Evolutionary conservation across 2,888 invertebrate genomes (phyloP), one percentile per base, ranked within the genome.

Genomic region (Dinocampus coccinellae): DNA sequence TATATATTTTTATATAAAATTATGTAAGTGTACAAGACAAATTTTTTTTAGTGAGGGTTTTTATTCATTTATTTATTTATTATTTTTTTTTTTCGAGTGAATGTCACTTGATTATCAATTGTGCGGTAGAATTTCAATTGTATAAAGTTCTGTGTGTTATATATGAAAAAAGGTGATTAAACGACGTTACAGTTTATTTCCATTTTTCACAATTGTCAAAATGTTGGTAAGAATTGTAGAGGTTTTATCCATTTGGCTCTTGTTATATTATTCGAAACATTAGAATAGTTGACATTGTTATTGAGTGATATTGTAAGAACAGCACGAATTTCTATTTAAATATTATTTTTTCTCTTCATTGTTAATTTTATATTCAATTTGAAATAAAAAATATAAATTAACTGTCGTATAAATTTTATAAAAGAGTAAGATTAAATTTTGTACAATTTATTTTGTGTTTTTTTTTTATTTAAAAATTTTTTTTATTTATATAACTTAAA

Each of bases 181-280:
- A 69, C 68, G 69, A 61, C 64, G 62, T 66, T 39, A 67, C 58
- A 74, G 62, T 74, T 72, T 70, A 72, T 70, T 67, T 63, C 24
- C 55, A 60, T 47, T 69, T 68, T 73, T 61, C 42, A 34, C 24
- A 52, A 57, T 58, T 52, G 29, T 66, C 57, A n/a, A 55, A 73
- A 75, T 70, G 65, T 75, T 72, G 68, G 39, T 57, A 53, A 36
- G 39, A n/a, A n/a, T n/a, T n/a, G 67, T 68, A 36, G 34, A 61
- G 58, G 58, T 65, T 60, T 68, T 67, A 72, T 70, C 67, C 52
- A 60, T 68, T 53, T 39, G 39, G 64, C 69, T 70, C 67, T 70
- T 73, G 70, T 73, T 68, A 65, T 47, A 60, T 53, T 55, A 47
- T 22, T 26, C 53, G 70, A 42, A 47, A 58, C 64, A 34, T 20